Base-by-base conservation (phyloP, 2,888 invertebrate species). In the Caenorhabditis parvicauda region DNA sequence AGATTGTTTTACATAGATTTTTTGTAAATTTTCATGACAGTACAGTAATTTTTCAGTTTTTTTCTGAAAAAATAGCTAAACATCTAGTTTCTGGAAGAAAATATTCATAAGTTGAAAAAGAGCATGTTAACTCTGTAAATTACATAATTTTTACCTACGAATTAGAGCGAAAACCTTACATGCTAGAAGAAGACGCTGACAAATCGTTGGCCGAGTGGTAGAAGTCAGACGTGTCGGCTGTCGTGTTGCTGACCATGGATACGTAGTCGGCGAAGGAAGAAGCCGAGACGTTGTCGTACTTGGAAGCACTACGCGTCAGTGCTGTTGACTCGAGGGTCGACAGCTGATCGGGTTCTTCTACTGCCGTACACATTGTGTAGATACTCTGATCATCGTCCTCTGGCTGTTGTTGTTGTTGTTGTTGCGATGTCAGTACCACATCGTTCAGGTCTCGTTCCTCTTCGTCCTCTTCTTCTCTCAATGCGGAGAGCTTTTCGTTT, bases 221-320 rank as follows among this genome's bases (percentile, higher is more conserved):
- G 38, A 70, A 57, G 35, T 62, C 64, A 0, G 68, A 65, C n/a
- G 69, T 66, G 1, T 66, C 66, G 2, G 59, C 50, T 27, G 59
- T 55, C 35, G 54, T 57, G 47, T 57, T 56, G 29, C 58, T 51
- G 28, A 55, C 57, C 47, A 66, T 21, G 21, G 65, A 65, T 52
- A 67, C 58, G 54, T 70, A 70, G 38, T 70, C 70, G 50, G 63
- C 69, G 41, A 72, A 55, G 22, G 72, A 72, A 14, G 70, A 70
- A 41, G 66, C 64, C 42, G 72, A 72, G 45, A 72, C 65, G 37
- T 72, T 72, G 54, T 72, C 72, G 55, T 72, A 72, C 6, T 66
- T 66, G 28, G 70, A 68, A 17, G 60, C 59, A 49, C 70, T 59
- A 46, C 72, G 63, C 38, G 58, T 53, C 12, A 69, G 49, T 21